phyloP scores from a whole-genome alignment of 1,140 invertebrate species.

The Panonychus citri region DNA sequence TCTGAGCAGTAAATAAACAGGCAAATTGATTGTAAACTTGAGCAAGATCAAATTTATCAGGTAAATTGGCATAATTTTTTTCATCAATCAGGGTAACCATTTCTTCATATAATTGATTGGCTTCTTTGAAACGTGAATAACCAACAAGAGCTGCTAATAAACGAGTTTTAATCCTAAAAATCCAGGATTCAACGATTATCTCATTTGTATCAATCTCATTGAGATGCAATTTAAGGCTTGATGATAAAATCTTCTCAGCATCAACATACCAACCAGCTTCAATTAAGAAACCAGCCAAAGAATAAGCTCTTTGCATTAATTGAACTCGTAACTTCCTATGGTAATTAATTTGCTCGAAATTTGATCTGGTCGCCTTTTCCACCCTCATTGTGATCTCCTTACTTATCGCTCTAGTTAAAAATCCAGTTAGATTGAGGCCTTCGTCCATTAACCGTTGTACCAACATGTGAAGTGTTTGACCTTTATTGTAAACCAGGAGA shows the following conservation, averaged over 20 bases:
- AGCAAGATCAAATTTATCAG: slow-evolving; percentile 30
- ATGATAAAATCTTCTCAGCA: neutral
- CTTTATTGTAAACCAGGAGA: neutral
- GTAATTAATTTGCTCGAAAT: neutral
- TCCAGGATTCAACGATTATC: neutral
- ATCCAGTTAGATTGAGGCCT: neutral
- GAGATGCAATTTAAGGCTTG: neutral
- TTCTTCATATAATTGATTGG: neutral
- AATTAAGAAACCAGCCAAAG: neutral
- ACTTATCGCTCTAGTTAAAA: neutral
- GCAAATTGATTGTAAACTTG: slow-evolving; percentile 53
- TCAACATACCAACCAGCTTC: slow-evolving; percentile 4
- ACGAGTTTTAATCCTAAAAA: neutral
- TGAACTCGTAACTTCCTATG: neutral
- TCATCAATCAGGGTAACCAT: neutral
- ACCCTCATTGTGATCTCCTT: neutral
- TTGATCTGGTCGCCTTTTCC: neutral
- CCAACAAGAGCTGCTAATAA: neutral
- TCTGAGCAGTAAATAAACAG: slow-evolving; percentile 47
- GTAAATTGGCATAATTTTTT: neutral
- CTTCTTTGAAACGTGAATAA: neutral
- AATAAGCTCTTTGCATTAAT: neutral
- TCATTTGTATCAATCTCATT: neutral
- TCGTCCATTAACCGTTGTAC: neutral
- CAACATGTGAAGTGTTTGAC: neutral